Conservation (phyloP, 2,113 vertebrate species). For the Aleadryas rufinucha region DNA sequence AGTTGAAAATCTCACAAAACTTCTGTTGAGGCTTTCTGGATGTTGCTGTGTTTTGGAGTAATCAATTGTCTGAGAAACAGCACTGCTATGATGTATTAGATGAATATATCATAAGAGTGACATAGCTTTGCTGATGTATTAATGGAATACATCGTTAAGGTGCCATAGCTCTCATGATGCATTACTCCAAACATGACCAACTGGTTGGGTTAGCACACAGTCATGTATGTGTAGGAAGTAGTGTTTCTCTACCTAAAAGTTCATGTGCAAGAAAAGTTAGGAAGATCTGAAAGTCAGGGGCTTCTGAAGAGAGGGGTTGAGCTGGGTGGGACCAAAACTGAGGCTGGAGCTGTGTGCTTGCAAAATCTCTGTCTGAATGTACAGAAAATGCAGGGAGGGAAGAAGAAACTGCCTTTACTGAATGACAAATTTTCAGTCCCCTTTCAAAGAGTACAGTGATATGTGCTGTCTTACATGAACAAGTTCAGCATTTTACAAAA, state of each 20-base stretch:
- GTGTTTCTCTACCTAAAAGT: neutral
- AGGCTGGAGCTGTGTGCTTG: neutral
- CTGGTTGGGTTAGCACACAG: conserved; percentile 38
- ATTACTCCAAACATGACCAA: conserved; percentile 56
- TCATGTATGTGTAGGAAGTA: conserved; percentile 22
- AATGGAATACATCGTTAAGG: conserved; percentile 66
- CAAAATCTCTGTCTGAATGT: neutral
- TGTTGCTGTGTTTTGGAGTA: conserved; percentile 62
- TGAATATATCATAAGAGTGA: conserved; percentile 64
- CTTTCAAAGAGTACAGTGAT: neutral
- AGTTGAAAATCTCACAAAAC: conserved; percentile 50
- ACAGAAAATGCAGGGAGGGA: neutral
- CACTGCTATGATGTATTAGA: conserved; percentile 63
- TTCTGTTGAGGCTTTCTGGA: conserved; percentile 61
- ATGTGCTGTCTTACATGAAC: neutral
- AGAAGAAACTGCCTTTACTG: neutral
- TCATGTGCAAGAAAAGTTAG: neutral
- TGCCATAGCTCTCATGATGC: conserved; percentile 65
- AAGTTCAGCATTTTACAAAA: neutral
- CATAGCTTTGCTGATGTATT: conserved; percentile 71
- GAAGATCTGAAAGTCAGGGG: neutral
- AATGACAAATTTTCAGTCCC: neutral
- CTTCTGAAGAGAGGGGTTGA: neutral
- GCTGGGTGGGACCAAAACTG: neutral
- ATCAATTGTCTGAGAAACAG: conserved; percentile 49